A percentile compares a stretch with the other conserved stretches of the same genome.
These are phyloP conservation scores for Grus americana DNA, from an alignment of 2,113 vertebrate species.

Conservation along the genomic window DNA sequence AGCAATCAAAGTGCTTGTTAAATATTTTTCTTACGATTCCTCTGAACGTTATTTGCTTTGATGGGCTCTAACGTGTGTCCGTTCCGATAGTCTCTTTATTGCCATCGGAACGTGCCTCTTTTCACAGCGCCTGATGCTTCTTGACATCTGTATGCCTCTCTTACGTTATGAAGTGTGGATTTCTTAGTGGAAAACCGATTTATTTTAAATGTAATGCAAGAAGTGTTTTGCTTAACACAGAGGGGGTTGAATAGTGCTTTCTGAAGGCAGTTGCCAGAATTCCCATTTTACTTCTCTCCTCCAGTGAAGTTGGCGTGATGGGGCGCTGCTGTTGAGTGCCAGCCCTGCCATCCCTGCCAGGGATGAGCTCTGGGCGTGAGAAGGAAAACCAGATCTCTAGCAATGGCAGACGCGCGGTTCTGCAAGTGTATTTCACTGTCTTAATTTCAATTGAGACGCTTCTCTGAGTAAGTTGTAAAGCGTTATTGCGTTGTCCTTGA, in stretches of 20 bases:
- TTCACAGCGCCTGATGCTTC: neutral
- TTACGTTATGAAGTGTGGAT: neutral
- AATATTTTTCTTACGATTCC: neutral
- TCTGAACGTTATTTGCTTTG: neutral
- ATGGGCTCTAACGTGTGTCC: neutral
- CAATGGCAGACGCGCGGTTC: neutral
- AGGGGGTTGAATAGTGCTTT: neutral
- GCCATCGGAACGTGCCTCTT: fast-evolving
- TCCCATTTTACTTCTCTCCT: neutral
- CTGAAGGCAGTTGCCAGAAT: neutral
- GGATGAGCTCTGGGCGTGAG: neutral
- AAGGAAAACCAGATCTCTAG: neutral
- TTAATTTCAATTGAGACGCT: neutral
- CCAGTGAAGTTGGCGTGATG: neutral
- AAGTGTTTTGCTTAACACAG: neutral
- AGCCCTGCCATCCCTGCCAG: neutral
- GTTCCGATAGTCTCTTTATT: neutral
- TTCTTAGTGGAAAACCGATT: neutral
- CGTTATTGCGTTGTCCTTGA: neutral
- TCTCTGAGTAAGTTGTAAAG: neutral
- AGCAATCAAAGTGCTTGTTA: neutral
- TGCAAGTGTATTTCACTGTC: neutral
- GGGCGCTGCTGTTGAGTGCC: neutral
- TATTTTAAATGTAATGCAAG: neutral
- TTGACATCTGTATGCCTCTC: neutral